Percentiles rank a stretch among this genome's conserved stretches.
Evolutionary conservation across 2,888 invertebrate genomes (phyloP).

Genomic region (Stenchaetothrips biformis): DNA sequence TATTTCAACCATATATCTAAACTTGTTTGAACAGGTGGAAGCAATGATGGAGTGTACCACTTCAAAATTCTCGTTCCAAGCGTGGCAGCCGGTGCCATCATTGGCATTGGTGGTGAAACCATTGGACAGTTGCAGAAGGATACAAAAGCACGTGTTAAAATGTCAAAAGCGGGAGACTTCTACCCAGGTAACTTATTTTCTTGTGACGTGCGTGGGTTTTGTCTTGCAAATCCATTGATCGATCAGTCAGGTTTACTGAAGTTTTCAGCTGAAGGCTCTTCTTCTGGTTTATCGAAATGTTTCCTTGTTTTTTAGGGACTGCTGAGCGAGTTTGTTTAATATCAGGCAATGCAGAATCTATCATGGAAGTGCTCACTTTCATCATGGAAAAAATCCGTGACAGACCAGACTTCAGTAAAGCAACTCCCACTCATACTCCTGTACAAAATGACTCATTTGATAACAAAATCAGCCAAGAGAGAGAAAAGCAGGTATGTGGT

Average conservation of each 20-base stretch:
- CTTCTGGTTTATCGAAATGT: background rate
- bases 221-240: background rate
- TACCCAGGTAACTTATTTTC: slow-evolving; percentile 76
- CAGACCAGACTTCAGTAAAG: slow-evolving; percentile 79
- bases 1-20: background rate
- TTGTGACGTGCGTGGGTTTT: background rate
- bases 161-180: slow-evolving; percentile 98
- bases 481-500: slow-evolving; percentile 71
- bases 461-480: slow-evolving; percentile 54
- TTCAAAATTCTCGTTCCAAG: slow-evolving; percentile 96
- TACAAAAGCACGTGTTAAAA: slow-evolving; percentile 94
- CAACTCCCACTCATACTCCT: slow-evolving; percentile 59
- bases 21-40: background rate
- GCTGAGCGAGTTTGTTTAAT: slow-evolving; percentile 91
- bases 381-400: slow-evolving; percentile 95
- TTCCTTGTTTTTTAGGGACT: slow-evolving; percentile 59
- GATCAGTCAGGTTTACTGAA: background rate
- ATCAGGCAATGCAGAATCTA: slow-evolving; percentile 84
- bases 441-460: slow-evolving; percentile 29
- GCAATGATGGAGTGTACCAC: slow-evolving; percentile 77
- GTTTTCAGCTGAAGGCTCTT: background rate
- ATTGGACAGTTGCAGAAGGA: slow-evolving; percentile 98
- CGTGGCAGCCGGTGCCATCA: slow-evolving; percentile 96
- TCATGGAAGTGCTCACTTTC: slow-evolving; percentile 85
- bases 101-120: slow-evolving; percentile 98